Evolutionary conservation across 2,797 vertebrate species (phyloP).

Genomic region (Mormyrops attenuatus): DNA sequence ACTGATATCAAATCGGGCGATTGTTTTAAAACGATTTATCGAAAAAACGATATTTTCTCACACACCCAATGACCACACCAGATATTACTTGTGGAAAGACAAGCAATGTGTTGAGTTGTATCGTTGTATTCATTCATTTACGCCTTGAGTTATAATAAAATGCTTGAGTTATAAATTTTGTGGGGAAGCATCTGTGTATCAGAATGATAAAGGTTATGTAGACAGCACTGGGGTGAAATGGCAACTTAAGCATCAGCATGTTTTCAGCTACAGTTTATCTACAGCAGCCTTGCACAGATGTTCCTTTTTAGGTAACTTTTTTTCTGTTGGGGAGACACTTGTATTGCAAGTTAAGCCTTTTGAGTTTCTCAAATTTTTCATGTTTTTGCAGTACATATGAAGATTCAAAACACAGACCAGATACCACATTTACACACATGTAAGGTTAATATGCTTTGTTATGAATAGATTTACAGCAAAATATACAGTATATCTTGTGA

Average conservation of each 20-base stretch:
- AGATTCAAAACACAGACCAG: background rate
- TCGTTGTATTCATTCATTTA: slow-evolving; percentile 6
- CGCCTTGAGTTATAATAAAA: background rate
- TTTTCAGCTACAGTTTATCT: background rate
- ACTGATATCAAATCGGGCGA: background rate
- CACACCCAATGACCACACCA: background rate
- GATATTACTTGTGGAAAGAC: background rate
- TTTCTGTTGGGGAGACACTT: background rate
- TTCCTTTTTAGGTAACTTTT: background rate
- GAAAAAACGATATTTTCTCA: background rate
- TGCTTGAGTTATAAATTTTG: background rate
- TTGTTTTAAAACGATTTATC: background rate
- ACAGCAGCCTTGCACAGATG: background rate
- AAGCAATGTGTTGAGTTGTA: background rate
- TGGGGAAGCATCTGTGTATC: background rate
- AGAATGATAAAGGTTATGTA: slow-evolving; percentile 6
- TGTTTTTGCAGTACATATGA: background rate
- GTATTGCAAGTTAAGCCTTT: background rate
- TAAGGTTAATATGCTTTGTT: background rate
- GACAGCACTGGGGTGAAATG: background rate
- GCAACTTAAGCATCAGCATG: background rate
- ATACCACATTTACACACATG: background rate
- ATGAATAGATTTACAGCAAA: background rate
- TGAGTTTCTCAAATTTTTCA: slow-evolving; percentile 8
- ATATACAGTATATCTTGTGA: background rate